A percentile compares a stretch with the other conserved stretches of the same genome.
phyloP scores from a whole-genome alignment of 1,140 invertebrate species.

The Scaptomyza graminum region DNA sequence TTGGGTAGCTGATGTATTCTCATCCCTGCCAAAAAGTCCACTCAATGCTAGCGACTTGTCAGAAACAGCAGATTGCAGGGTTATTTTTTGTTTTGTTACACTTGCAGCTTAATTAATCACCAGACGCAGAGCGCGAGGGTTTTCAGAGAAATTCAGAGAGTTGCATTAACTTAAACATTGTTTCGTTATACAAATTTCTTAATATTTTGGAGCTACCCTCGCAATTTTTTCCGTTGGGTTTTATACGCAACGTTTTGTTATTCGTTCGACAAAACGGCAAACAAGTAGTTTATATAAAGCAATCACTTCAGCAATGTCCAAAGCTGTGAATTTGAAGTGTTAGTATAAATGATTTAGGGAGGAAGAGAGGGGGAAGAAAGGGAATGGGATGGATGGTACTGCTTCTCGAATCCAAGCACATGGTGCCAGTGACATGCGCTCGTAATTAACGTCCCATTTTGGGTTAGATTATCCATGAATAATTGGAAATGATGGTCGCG shows the following conservation, averaged over 20 bases:
- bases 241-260: conserved; percentile 13
- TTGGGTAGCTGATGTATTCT: background rate
- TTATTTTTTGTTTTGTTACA: conserved; percentile 51
- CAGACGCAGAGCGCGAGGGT: conserved; percentile 28
- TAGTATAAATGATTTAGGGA: background rate
- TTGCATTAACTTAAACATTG: background rate
- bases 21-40: background rate
- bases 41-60: conserved; percentile 12
- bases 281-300: conserved; percentile 42
- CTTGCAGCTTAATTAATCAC: conserved; percentile 72
- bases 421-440: conserved; percentile 71
- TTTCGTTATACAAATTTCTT: too few relatives aligned
- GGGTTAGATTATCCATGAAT: conserved; percentile 83
- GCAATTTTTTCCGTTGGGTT: background rate
- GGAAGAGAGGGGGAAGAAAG: background rate
- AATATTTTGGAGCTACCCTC: background rate
- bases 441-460: conserved; percentile 84
- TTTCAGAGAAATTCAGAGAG: background rate
- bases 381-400: background rate
- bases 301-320: conserved; percentile 21
- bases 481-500: conserved; percentile 69
- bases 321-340: conserved; percentile 2
- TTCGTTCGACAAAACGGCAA: conserved; percentile 29
- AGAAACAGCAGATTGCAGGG: conserved; percentile 34
- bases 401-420: conserved; percentile 6